These are phyloP conservation scores for Oasisia sp. DNA, from an alignment of 2,888 invertebrate species.

Conservation along the genomic window DNA sequence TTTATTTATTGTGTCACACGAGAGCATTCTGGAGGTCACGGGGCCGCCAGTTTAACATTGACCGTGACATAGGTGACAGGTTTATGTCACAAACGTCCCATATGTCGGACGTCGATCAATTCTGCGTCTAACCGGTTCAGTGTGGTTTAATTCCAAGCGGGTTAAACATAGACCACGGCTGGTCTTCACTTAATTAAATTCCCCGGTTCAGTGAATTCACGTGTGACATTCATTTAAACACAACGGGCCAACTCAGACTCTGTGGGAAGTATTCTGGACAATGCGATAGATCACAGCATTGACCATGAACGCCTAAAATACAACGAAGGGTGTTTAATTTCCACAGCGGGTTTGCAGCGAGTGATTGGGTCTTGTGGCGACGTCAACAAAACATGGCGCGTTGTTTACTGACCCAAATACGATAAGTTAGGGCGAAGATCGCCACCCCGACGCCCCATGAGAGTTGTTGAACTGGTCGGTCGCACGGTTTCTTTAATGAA, in stretches of 20 bases:
- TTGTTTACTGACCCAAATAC: background rate
- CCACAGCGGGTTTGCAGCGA: background rate
- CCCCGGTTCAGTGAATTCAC: background rate
- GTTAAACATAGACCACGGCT: background rate
- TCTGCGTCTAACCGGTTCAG: background rate
- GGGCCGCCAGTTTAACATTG: background rate
- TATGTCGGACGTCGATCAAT: background rate
- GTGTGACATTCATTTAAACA: background rate
- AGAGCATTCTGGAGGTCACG: too few species aligned
- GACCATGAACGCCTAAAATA: background rate
- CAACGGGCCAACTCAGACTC: background rate
- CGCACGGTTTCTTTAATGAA: background rate
- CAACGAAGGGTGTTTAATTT: background rate
- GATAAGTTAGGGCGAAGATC: background rate
- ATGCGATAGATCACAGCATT: background rate
- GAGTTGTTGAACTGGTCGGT: background rate
- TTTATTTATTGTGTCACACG: too few species aligned
- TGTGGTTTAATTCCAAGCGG: background rate
- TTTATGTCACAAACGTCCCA: background rate
- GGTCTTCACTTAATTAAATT: background rate
- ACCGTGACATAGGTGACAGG: background rate
- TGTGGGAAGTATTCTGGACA: background rate
- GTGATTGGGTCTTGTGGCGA: background rate
- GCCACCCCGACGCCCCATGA: background rate
- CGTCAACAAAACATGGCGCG: background rate